Conservation (phyloP, 2,888 invertebrate genomes). For the Smittia aterrima region DNA sequence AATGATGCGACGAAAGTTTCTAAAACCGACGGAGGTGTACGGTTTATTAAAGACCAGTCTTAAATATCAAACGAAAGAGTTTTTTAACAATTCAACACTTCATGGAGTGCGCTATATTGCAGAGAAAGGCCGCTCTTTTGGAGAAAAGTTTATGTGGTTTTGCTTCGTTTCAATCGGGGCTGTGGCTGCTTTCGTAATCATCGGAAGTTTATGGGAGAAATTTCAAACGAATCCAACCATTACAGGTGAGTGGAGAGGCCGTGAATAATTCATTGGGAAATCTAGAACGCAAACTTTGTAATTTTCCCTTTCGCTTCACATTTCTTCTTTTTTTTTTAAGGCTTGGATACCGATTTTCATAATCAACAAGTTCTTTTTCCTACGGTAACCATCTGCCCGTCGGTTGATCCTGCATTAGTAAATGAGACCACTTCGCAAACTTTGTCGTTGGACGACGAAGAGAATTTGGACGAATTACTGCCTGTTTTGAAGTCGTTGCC, state of each 20-base stretch:
- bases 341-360: conserved; percentile 76
- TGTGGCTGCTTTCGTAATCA: conserved; percentile 70
- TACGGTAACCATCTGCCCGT: conserved; percentile 66
- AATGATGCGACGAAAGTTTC: background rate
- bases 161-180: conserved; percentile 68
- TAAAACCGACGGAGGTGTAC: conserved; percentile 44
- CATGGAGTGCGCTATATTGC: conserved; percentile 79
- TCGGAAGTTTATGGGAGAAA: conserved; percentile 75
- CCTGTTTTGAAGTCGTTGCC: conserved; percentile 20
- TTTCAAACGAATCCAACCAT: conserved; percentile 82
- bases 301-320: background rate
- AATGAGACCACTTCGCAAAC: conserved; percentile 9
- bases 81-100: conserved; percentile 72
- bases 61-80: conserved; percentile 68
- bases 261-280: conserved; percentile 7
- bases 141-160: conserved; percentile 83
- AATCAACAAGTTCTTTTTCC: conserved; percentile 78
- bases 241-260: conserved; percentile 56
- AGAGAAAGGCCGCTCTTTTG: conserved; percentile 69
- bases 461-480: conserved; percentile 2
- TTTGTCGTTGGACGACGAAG: background rate
- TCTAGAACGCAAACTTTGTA: background rate
- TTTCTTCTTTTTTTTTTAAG: conserved; percentile 51
- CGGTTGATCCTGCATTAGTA: conserved; percentile 52
- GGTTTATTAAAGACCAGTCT: conserved; percentile 60